Conservation (phyloP, 2,797 vertebrate species). For the Nannoperca australis region DNA sequence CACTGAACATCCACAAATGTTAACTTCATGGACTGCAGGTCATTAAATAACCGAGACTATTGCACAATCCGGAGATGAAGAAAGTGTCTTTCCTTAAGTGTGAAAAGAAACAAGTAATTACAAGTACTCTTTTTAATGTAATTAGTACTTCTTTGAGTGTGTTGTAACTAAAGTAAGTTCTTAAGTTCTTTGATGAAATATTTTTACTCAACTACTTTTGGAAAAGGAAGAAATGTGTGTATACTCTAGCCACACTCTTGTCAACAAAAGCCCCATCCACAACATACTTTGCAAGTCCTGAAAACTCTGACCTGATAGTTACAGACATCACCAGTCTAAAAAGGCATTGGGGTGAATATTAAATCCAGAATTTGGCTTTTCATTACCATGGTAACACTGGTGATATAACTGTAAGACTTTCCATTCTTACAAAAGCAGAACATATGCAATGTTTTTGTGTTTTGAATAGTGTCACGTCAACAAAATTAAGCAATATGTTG, state of each 20-base stretch:
- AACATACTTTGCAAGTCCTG: background rate
- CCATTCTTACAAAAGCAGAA: background rate
- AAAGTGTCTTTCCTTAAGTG: slow-evolving; percentile 5
- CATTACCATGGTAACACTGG: background rate
- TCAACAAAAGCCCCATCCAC: background rate
- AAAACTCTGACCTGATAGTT: too few species aligned
- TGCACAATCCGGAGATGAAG: slow-evolving; percentile 8
- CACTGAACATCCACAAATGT: background rate
- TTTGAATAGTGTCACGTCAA: background rate
- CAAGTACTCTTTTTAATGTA: background rate
- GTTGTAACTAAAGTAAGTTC: background rate
- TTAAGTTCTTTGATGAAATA: too few species aligned
- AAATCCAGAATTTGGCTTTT: background rate
- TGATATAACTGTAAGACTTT: background rate
- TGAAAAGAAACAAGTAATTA: background rate
- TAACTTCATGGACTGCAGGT: slow-evolving; percentile 10
- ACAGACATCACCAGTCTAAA: background rate
- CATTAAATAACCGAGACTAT: slow-evolving; percentile 15
- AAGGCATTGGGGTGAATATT: background rate
- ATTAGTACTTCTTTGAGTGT: background rate
- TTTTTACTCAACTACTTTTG: background rate
- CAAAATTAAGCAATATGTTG: background rate
- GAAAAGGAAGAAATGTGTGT: background rate
- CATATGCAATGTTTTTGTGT: background rate
- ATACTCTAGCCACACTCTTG: background rate